phyloP scores from a whole-genome alignment of 2,888 invertebrate species.

The Apotomis betuletana region DNA sequence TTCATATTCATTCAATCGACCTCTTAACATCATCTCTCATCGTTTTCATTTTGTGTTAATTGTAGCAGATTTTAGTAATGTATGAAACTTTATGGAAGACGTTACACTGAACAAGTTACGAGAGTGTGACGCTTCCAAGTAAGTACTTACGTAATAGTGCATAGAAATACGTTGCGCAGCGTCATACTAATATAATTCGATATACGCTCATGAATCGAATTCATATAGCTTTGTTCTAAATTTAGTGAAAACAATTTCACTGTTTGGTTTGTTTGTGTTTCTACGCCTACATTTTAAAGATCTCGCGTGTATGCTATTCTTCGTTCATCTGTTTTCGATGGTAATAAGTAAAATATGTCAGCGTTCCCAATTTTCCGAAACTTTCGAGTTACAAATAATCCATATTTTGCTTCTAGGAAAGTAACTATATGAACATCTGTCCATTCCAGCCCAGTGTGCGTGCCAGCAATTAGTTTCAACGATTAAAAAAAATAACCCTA shows the following conservation, averaged over 20 bases:
- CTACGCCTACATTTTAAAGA: neutral
- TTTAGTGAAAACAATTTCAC: neutral
- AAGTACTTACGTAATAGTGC: neutral
- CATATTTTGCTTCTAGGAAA: too few species aligned
- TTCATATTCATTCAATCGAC: neutral
- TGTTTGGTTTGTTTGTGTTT: neutral
- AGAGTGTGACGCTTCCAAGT: neutral
- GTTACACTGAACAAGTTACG: neutral
- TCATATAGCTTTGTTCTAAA: neutral
- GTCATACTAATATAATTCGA: too few species aligned
- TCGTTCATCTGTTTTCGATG: too few species aligned
- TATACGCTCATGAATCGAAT: neutral
- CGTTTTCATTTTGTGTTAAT: conserved; percentile 19
- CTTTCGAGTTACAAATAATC: too few species aligned
- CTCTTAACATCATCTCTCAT: neutral
- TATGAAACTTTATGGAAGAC: neutral
- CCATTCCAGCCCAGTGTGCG: too few species aligned
- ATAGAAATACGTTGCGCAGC: neutral
- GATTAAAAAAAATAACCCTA: too few species aligned
- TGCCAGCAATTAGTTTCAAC: too few species aligned
- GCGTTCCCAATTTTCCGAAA: too few species aligned
- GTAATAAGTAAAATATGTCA: too few species aligned
- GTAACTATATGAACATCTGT: too few species aligned
- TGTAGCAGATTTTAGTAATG: neutral
- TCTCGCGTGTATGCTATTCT: too few species aligned